Evolutionary conservation across 2,113 vertebrate species (phyloP).

Genomic region (Chaenogobius annularis): DNA sequence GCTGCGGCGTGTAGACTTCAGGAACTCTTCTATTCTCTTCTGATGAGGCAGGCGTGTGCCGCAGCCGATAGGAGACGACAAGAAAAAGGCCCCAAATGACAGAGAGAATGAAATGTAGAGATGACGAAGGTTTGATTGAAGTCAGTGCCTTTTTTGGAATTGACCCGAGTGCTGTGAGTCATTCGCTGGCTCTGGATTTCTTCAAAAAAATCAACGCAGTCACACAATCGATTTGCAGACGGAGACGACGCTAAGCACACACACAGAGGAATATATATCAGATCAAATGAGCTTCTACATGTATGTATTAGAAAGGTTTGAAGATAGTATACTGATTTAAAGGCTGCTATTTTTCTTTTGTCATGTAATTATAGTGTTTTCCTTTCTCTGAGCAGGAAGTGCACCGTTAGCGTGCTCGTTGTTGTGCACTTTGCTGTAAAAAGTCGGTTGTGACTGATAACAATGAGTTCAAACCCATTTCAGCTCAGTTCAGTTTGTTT

Average conservation of each 20-base stretch:
- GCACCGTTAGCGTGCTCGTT: too few species aligned
- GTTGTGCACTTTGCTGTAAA: too few species aligned
- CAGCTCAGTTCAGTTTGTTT: too few species aligned
- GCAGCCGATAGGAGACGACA: background rate
- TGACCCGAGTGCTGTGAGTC: slow-evolving; percentile 38
- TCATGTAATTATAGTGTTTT: too few species aligned
- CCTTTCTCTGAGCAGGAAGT: too few species aligned
- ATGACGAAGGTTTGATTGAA: slow-evolving; percentile 10
- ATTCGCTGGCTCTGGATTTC: slow-evolving; percentile 27
- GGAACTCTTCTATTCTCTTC: background rate
- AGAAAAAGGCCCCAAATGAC: background rate
- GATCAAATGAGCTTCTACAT: too few species aligned
- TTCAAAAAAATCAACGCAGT: slow-evolving; percentile 33
- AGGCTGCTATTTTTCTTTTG: too few species aligned
- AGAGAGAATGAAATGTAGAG: background rate
- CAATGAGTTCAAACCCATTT: too few species aligned
- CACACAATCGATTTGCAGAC: slow-evolving; percentile 24
- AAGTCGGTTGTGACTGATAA: too few species aligned
- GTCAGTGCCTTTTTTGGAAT: slow-evolving; percentile 27
- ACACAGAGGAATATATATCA: background rate
- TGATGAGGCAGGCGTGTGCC: background rate
- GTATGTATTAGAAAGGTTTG: too few species aligned
- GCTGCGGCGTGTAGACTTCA: background rate
- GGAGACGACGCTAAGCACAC: background rate
- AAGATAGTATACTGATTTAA: too few species aligned